Evolutionary conservation across 2,888 invertebrate genomes (phyloP).

Genomic region (Nephrocerus scutellatus): DNA sequence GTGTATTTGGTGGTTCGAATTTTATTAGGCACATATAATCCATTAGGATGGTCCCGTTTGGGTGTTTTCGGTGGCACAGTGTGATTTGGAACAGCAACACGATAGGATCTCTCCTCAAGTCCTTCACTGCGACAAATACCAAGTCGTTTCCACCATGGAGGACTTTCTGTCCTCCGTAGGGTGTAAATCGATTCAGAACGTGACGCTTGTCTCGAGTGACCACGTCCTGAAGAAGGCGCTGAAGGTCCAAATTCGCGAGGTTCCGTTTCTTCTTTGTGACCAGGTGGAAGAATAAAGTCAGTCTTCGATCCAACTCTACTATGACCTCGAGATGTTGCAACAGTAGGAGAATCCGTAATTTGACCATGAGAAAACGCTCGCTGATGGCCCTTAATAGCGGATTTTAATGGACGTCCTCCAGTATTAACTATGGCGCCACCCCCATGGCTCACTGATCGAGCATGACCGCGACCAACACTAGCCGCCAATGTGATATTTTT

Average conservation of each 20-base stretch:
- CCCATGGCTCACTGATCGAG: slow-evolving; percentile 79
- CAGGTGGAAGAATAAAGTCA: slow-evolving; percentile 81
- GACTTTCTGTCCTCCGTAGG: slow-evolving; percentile 64
- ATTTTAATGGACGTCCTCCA: slow-evolving; percentile 63
- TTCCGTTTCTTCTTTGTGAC: slow-evolving; percentile 71
- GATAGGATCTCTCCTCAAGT: slow-evolving; percentile 61
- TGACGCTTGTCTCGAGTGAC: slow-evolving; percentile 81
- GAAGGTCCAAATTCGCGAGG: slow-evolving; percentile 51
- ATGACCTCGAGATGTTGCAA: slow-evolving; percentile 54
- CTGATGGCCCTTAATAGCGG: slow-evolving; percentile 67
- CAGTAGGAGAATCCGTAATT: slow-evolving; percentile 57
- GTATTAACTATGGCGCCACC: slow-evolving; percentile 54
- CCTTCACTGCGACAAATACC: slow-evolving; percentile 57
- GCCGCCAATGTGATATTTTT: too few relatives aligned
- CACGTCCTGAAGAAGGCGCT: slow-evolving; percentile 49
- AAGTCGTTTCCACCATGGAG: slow-evolving; percentile 65
- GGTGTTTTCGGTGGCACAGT: slow-evolving; percentile 75
- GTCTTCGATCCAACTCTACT: slow-evolving; percentile 78
- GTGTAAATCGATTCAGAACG: slow-evolving; percentile 87
- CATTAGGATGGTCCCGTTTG: slow-evolving; percentile 74
- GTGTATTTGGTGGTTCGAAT: slow-evolving; percentile 95
- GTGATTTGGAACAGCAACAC: slow-evolving; percentile 77
- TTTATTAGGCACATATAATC: slow-evolving; percentile 72
- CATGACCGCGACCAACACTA: slow-evolving; percentile 53
- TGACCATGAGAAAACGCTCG: slow-evolving; percentile 83